Base-by-base conservation (phyloP, 2,797 vertebrate genomes). In the Nyctibius grandis region DNA sequence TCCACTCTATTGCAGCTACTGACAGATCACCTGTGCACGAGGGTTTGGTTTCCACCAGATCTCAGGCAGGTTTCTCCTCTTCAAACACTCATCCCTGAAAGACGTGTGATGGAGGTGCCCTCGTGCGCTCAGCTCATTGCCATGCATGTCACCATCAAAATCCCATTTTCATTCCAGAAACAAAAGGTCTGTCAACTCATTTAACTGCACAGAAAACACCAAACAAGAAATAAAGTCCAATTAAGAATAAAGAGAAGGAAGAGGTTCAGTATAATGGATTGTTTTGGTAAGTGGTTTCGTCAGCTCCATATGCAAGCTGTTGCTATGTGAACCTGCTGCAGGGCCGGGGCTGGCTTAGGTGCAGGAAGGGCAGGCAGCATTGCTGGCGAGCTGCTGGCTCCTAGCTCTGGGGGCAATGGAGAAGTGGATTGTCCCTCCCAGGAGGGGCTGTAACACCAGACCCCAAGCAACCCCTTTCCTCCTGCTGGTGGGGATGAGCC, bases 161-260 rank as follows among this genome's bases (percentile, higher is more conserved):
- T 84, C 94, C 96, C 95, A 93, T 96, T 96, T 94, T 96, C 93
- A 94, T 97, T 96, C 96, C 72, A 92, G 92, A 91, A 96, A 91
- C 83, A 93, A 95, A 96, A 96, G 94, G 89, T 96, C 95, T 97
- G 94, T 96, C 96, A 96, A 65, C 85, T 95, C 25, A 9, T 89
- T 96, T 94, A 94, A 93, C 96, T 86, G 92, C 83, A 85, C 91
- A 93, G 93, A 96, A 96, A 97, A 93, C 93, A 93, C 94, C 89
- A 59, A 95, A 95, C 87, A 96, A 96, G 95, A 96, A 96, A 96
- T 92, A 96, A 95, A 96, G 82, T 91, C 79, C 92, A 96, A 96
- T 96, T 97, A 95, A 91, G 93, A 90, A 86, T 40, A 89, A 93
- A 50, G 86, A 90, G 89, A 91, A 88, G 92, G 91, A 96, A 95